Evolutionary conservation across 2,113 vertebrate genomes (phyloP).

Genomic region (Microtus pennsylvanicus): DNA sequence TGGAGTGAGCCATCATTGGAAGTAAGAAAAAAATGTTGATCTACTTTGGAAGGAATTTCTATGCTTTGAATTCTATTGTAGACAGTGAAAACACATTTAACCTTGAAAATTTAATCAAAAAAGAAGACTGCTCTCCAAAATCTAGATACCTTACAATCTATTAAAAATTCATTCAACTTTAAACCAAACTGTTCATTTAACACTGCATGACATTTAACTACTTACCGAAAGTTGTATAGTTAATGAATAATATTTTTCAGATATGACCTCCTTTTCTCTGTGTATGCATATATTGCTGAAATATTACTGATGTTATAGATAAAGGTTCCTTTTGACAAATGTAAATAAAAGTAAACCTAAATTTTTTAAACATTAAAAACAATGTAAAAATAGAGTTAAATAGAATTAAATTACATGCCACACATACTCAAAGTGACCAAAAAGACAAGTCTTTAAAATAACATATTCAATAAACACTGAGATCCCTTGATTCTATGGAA

Average conservation of each 20-base stretch:
- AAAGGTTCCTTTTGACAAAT: neutral
- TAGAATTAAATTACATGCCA: neutral
- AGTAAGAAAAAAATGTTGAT: conserved; percentile 43
- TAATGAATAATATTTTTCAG: neutral
- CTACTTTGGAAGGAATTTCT: conserved; percentile 28
- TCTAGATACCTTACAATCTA: conserved; percentile 31
- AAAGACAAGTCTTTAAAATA: conserved; percentile 21
- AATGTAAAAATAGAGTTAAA: neutral
- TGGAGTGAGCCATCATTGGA: neutral
- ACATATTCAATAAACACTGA: neutral
- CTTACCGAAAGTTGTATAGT: neutral
- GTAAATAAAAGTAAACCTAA: conserved; percentile 21
- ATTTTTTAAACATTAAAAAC: neutral
- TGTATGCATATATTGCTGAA: neutral
- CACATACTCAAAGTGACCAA: neutral
- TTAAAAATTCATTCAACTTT: conserved; percentile 3
- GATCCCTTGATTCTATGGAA: neutral
- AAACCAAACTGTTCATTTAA: neutral
- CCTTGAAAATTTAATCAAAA: conserved; percentile 46
- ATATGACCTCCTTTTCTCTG: neutral
- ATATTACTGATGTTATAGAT: conserved; percentile 10
- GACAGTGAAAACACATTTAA: neutral
- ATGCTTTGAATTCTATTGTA: conserved; percentile 37
- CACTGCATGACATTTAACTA: neutral
- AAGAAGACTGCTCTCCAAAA: neutral